Evolutionary conservation across 1,140 invertebrate genomes (phyloP), one percentile per base, ranked within the genome.

Genomic region (Polypedilum pembai): DNA sequence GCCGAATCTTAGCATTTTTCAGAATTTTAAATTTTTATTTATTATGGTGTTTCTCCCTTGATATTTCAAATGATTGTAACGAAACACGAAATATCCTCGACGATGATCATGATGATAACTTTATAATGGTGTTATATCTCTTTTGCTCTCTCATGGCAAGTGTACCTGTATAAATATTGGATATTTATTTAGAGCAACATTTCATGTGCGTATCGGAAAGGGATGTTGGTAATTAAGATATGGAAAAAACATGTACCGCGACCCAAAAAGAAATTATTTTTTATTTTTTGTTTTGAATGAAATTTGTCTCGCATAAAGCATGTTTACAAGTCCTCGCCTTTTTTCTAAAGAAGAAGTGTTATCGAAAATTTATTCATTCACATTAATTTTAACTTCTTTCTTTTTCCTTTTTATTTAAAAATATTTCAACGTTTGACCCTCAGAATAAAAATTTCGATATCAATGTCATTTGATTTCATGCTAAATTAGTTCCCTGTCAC

Each of bases 111-210:
- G 45, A 56, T 56, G 45, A 56, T 56, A n/a, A 56, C 45, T 56
- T 4, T 56, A 56, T 56, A 56, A 56, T 56, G 45, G 45, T 56
- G 45, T 56, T 56, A 56, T 15, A 56, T n/a, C 12, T n/a, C 45
- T 56, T 33, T 33, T 33, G 1, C 24, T 33, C 24, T 33, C 24
- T 33, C 24, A 33, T 33, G 5, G 24, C 24, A 33, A 33, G 12
- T 56, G 45, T 56, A 56, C 45, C 45, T 56, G 45, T 56, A 56
- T 56, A 56, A 56, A 56, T 56, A 56, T 56, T 56, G 45, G 24
- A 3, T 56, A 56, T 56, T 56, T 56, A 56, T 56, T 56, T 56
- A 56, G 45, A 56, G 45, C 12, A 56, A 56, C 45, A n/a, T 56
- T 56, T 33, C 24, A 12, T 56, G 10, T n/a, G 12, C n/a, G 45